Conservation (phyloP, 1,140 invertebrate genomes). For the Lucilia cuprina region DNA sequence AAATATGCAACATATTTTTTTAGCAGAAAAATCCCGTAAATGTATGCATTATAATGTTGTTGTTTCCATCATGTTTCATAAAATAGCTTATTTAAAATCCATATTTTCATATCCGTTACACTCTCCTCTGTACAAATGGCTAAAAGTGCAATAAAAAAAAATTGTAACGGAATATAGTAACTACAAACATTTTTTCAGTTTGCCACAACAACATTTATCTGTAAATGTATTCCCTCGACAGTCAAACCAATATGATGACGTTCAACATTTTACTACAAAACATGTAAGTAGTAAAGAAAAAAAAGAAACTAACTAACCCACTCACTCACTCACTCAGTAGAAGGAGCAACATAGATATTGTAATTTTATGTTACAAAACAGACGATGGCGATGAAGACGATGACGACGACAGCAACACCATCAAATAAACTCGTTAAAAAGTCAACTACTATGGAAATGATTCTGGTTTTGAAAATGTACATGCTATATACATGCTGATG, state of each 20-base stretch:
- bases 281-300: too few relatives aligned
- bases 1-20: neutral
- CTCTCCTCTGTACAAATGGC: neutral
- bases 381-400: neutral
- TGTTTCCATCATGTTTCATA: neutral
- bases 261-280: neutral
- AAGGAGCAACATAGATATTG: neutral
- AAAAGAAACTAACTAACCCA: too few relatives aligned
- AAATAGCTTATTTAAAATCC: neutral
- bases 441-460: constrained; percentile 1
- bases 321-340: too few relatives aligned
- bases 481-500: neutral
- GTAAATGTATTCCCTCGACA: neutral
- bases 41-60: neutral
- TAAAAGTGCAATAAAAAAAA: neutral
- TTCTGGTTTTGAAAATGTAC: neutral
- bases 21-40: neutral
- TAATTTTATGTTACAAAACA: neutral
- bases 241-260: neutral
- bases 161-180: too few relatives aligned
- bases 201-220: neutral
- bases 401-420: neutral
- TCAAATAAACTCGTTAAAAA: neutral
- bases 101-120: neutral
- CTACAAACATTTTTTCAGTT: too few relatives aligned